Conservation (phyloP, 1,140 invertebrate species). For the Formica exsecta region DNA sequence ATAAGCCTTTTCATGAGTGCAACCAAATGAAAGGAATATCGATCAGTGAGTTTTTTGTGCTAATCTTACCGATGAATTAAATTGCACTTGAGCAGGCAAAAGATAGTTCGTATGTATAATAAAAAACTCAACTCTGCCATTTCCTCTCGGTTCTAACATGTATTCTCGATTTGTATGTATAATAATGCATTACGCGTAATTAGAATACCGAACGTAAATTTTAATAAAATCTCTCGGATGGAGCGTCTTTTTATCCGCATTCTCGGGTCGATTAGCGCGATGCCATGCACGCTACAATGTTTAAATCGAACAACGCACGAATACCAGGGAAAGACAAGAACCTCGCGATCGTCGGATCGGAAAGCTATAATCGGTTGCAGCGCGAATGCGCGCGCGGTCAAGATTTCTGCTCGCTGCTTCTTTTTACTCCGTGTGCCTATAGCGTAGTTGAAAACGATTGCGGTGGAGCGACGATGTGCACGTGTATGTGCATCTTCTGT, state of each 20-base stretch:
- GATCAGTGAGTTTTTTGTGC: background rate
- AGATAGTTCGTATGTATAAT: background rate
- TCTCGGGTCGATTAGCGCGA: conserved; percentile 7
- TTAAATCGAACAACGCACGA: conserved; percentile 34
- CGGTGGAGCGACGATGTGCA: conserved; percentile 16
- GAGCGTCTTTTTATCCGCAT: background rate
- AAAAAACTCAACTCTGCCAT: conserved; percentile 7
- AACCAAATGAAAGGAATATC: background rate
- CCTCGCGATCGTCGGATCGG: conserved; percentile 42
- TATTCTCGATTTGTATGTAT: background rate
- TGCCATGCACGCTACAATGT: conserved; percentile 8
- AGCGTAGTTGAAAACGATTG: conserved; percentile 51
- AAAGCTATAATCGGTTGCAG: conserved; percentile 49
- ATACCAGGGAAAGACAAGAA: conserved; percentile 50
- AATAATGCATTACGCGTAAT: conserved; percentile 16
- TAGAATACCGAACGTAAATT: conserved; percentile 19
- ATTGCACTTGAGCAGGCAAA: background rate
- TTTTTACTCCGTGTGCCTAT: conserved; percentile 28
- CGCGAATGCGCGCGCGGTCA: background rate
- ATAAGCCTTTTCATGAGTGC: conserved; percentile 31
- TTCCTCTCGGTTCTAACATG: background rate
- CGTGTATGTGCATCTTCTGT: background rate
- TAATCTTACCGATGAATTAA: background rate
- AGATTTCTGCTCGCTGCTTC: conserved; percentile 45
- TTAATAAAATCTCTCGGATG: background rate